phyloP scores from a whole-genome alignment of 2,888 invertebrate genomes.

The Amphipyra tragopoginis region DNA sequence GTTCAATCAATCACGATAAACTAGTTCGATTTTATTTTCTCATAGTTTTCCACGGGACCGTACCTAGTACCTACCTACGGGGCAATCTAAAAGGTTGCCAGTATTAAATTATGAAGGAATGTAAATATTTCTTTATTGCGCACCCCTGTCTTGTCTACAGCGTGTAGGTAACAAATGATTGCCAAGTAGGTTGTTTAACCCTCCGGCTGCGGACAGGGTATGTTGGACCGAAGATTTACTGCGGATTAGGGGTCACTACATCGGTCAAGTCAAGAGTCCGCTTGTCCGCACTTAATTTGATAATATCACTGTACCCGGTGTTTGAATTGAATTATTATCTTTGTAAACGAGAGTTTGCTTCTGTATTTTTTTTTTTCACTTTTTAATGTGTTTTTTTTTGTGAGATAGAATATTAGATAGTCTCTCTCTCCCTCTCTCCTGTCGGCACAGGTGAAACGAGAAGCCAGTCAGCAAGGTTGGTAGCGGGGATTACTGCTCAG shows the following conservation, averaged over 20 bases:
- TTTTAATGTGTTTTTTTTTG: not conserved
- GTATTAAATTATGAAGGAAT: constrained; percentile 62
- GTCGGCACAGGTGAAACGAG: no score
- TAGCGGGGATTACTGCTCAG: no score
- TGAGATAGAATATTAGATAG: no score
- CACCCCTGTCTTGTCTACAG: constrained; percentile 76
- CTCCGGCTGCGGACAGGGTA: constrained; percentile 71
- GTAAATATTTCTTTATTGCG: constrained; percentile 64
- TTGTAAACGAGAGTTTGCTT: constrained; percentile 15
- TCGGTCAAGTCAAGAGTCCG: constrained; percentile 85
- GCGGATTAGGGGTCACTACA: constrained; percentile 89
- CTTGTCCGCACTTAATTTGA: constrained; percentile 82
- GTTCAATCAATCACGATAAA: constrained; percentile 42
- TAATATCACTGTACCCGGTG: constrained; percentile 73
- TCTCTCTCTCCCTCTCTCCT: no score
- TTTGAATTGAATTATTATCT: constrained; percentile 72
- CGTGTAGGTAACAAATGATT: constrained; percentile 86
- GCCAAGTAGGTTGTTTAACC: constrained; percentile 85
- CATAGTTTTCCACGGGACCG: constrained; percentile 27
- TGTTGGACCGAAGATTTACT: constrained; percentile 85
- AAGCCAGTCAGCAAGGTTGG: no score
- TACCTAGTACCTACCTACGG: not conserved
- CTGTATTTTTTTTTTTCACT: not conserved
- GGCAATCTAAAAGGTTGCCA: constrained; percentile 43
- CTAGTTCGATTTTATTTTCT: constrained; percentile 35